Base-by-base conservation (phyloP, 2,113 vertebrate species). In the Orientallactaga bullata region DNA sequence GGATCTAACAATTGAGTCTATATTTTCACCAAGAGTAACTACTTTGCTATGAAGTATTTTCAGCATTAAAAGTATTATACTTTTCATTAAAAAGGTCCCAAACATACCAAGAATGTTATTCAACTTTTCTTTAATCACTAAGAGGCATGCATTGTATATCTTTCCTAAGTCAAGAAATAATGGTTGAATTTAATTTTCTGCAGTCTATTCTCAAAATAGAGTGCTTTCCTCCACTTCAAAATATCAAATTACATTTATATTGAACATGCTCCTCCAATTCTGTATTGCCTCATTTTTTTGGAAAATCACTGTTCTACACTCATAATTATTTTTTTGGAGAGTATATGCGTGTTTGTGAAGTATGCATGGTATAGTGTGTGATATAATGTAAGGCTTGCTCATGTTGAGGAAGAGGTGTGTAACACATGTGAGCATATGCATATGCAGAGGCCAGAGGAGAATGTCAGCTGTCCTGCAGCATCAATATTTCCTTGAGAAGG, bases 41-140 rank as follows among this genome's bases (percentile, higher is more conserved):
- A 26, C 76, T 86, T 84, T 88, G 20, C 37, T 92, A 79, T 78
- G 73, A 80, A 84, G 4, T 65, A 87, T n/a, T 78, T 91, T 89
- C 17, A 85, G 74, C 47, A n/a, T 58, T 68, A 47, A 72, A 88
- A 47, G 47, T 21, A 55, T 37, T 20, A 39, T 73, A 32, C 2
- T 13, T 7, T 30, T 88, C 77, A 24, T 9, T 84, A 61, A 81
- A 72, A 96, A 92, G 60, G 51, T 61, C 6, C 7, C 30, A 35
- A 24, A 60, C 0, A 28, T n/a, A 83, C 17, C 20, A 26, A 72
- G 84, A 13, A 76, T 89, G 35, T 84, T 15, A 88, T 32, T 17
- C 21, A 10, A 92, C 1, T 72, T 80, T 79, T 28, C 17, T 5
- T 79, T n/a, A 47, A 92, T 83, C 10, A 80, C 32, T 51, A 76